Base-by-base conservation (phyloP, 2,888 invertebrate species). In the Melolontha melolontha region DNA sequence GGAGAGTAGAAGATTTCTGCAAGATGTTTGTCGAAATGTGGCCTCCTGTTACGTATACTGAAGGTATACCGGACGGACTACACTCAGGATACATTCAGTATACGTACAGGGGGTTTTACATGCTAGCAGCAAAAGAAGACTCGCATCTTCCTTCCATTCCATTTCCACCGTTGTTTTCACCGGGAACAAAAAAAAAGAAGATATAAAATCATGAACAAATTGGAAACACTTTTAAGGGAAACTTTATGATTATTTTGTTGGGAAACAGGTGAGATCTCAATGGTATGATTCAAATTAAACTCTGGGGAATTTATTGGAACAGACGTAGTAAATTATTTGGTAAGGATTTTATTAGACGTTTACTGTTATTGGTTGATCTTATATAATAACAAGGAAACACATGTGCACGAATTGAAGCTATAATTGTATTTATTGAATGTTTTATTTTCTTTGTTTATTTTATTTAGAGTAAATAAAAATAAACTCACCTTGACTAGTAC, bases 71-170 rank as follows among this genome's bases (percentile, higher is more conserved):
- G 95, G 96, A 96, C 92, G 94, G 87, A 89, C 90, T 87, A 92
- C 95, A 95, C 95, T 96, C 96, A 96, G 96, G 96, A 96, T 96
- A 96, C 96, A 96, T 96, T 96, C 95, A 96, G 96, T 96, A 96
- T 96, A 96, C 96, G 96, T 96, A 92, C 94, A 95, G 94, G 96
- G 94, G 92, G 94, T 92, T 85, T 80, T 86, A 87, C 88, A 87
- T 86, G 84, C 82, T 70, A 67, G 71, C 73, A 69, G 57, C 75
- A 39, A 63, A 16, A 40, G 57, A 66, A 66, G 57, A 51, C 27
- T 5, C 47, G 16, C 47, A 17, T 16, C 11, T 16, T 42, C 14
- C 22, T 34, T 16, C 14, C 10, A 17, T 12, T 40, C 8, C 40
- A 11, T 11, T 11, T 29, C 17, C 16, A 34, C 39, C 47, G 14